Evolutionary conservation across 2,113 vertebrate genomes (phyloP), one percentile per base, ranked within the genome.

Genomic region (Seriola rivoliana): DNA sequence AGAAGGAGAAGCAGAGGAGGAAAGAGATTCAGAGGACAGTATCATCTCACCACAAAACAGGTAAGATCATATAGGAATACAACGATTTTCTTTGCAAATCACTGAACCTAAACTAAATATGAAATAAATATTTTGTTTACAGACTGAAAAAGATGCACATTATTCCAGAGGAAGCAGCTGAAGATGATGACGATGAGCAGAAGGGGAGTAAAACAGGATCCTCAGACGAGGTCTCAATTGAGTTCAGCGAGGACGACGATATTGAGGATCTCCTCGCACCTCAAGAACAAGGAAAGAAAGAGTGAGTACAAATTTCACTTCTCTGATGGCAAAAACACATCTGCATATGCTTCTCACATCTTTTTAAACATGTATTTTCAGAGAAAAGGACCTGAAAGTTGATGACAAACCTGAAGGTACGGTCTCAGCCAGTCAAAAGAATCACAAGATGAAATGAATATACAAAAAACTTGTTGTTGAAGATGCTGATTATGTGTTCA

Each of bases 251-350:
- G 48, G 85, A 86, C 1, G 84, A 90, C 3, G 89, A 93, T 42
- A 89, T 95, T 55, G 94, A 95, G 80, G 65, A 42, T 63, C 92
- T 94, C 72, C 93, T 95, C 1, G 93, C 93, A 5, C 95, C 95
- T 81, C 87, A 74, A 68, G 60, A 73, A 29, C 71, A 77, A 62
- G 38, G 76, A 46, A 54, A 68, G 58, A 81, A 70, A 46, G 50
- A 77, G 95, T 95, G 60, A 91, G 91, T 90, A 7, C 19, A 2
- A 32, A 60, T 71, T 71, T 16, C 23, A 42, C 1, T 2, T n/a
- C 13, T 60, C 2, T 10, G 2, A 25, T 3, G 5, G 14, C 3
- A 50, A 74, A 21, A 32, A 25, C 7, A 25, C 1, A 50, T 9
- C 0, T 0, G 36, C 16, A 36, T 11, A 10, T n/a, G 0, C 6